Evolutionary conservation across 2,113 vertebrate species (phyloP).

Genomic region (Gymnorhina tibicen): DNA sequence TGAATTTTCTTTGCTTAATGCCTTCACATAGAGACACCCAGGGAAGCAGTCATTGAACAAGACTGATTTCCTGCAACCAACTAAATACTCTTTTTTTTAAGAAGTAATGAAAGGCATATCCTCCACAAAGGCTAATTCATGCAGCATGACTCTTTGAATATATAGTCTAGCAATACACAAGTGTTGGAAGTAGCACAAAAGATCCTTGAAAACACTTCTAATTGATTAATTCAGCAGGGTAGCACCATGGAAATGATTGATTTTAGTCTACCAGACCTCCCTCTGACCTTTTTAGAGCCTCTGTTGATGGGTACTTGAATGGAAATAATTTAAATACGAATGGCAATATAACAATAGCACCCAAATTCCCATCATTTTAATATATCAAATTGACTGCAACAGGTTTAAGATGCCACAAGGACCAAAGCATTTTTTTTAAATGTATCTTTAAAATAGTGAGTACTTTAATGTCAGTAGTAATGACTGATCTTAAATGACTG

Average conservation of each 20-base stretch:
- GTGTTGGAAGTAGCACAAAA: constrained; percentile 2
- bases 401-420: neutral
- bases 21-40: neutral
- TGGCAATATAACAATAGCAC: neutral
- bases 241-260: constrained; percentile 22
- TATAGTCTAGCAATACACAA: neutral
- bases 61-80: neutral
- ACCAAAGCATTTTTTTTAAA: neutral
- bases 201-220: neutral
- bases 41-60: neutral
- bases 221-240: constrained; percentile 29
- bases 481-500: neutral
- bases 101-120: neutral
- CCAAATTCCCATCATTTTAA: neutral
- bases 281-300: neutral
- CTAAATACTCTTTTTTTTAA: neutral
- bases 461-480: neutral
- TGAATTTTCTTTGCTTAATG: neutral
- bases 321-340: constrained; percentile 11
- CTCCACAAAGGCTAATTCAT: constrained; percentile 23
- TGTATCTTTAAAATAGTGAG: neutral
- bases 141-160: neutral
- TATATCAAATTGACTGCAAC: neutral
- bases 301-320: neutral
- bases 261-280: neutral